Base-by-base conservation (phyloP, 2,888 invertebrate species). In the Harpalus rufipes region DNA sequence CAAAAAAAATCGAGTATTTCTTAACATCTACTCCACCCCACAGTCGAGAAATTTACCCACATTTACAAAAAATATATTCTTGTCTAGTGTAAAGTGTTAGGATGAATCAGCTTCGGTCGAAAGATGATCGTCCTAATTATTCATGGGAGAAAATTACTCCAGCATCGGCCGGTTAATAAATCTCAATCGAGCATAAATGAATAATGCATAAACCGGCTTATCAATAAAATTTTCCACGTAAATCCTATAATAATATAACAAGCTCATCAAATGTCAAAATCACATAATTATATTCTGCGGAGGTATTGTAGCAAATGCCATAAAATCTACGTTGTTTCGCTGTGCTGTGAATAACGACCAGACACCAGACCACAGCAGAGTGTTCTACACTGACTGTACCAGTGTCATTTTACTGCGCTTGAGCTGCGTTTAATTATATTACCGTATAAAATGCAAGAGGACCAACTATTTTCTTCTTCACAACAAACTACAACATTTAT, bases 331-430 rank as follows among this genome's bases (percentile, higher is more conserved):
- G 41, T 74, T 74, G 72, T 74, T 74, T 41, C 65, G 8, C 8
- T 39, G 68, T 12, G 63, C 25, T 18, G 18, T 25, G 63, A 14
- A 14, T 18, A 16, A 18, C 59, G 59, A 51, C 44, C 59, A 59
- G 59, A n/a, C 4, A 58, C n/a, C 21, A 1, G 21, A 1, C 5
- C 5, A 6, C 32, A 32, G 32, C 3, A 12, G 72, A 74, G 72
- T 74, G 72, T 44, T 44, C 44, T 68, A 41, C 72, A 12, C 44
- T 14, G 72, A 74, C 16, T 74, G 41, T 74, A 74, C 72, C 41
- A 41, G 82, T 82, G 82, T 82, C 82, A 82, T 56, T 82, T 82
- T 68, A 82, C 82, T 65, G 82, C 72, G 51, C 56, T 21, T 58
- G 10, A 14, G 21, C 14, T 16, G 82, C 82, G 51, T 68, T 68